These are phyloP conservation scores for Cynocephalus volans DNA, from an alignment of 2,113 vertebrate genomes.

Conservation along the genomic window DNA sequence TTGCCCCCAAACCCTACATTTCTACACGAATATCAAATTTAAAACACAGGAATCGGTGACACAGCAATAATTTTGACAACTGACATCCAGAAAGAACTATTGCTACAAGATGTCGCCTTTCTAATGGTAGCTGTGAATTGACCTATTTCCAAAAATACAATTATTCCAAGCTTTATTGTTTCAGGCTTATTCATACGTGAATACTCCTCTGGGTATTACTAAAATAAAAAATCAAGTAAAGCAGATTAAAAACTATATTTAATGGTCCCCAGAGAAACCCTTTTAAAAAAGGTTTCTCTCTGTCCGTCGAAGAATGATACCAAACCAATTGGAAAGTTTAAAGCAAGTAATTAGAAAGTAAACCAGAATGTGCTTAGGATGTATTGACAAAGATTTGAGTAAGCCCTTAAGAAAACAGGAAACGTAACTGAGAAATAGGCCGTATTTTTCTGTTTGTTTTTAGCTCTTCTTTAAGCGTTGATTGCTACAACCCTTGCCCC, in stretches of 20 bases:
- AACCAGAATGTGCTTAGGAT: slow-evolving; percentile 38
- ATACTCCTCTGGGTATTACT: slow-evolving; percentile 67
- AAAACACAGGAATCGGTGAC: not conserved
- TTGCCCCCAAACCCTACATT: not conserved
- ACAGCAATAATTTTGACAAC: not conserved
- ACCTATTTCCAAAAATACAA: slow-evolving; percentile 79
- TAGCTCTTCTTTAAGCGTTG: not conserved
- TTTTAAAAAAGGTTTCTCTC: not conserved
- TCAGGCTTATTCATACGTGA: slow-evolving; percentile 76
- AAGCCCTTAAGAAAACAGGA: not conserved
- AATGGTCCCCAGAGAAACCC: slow-evolving; percentile 69
- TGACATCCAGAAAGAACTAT: not conserved
- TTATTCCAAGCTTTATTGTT: slow-evolving; percentile 70
- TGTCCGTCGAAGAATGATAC: slow-evolving; percentile 11
- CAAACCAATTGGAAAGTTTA: slow-evolving; percentile 26
- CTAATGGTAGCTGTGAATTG: slow-evolving; percentile 54
- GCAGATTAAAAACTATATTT: slow-evolving; percentile 82
- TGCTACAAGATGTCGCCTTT: not conserved
- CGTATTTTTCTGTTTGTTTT: not conserved
- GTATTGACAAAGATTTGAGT: not conserved
- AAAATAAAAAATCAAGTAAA: slow-evolving; percentile 82
- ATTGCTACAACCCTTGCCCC: not conserved
- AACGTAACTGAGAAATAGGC: not conserved
- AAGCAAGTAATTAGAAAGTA: slow-evolving; percentile 44
- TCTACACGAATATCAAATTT: not conserved